Conservation (phyloP, 1,140 invertebrate genomes). For the Solenopsis fugax region DNA sequence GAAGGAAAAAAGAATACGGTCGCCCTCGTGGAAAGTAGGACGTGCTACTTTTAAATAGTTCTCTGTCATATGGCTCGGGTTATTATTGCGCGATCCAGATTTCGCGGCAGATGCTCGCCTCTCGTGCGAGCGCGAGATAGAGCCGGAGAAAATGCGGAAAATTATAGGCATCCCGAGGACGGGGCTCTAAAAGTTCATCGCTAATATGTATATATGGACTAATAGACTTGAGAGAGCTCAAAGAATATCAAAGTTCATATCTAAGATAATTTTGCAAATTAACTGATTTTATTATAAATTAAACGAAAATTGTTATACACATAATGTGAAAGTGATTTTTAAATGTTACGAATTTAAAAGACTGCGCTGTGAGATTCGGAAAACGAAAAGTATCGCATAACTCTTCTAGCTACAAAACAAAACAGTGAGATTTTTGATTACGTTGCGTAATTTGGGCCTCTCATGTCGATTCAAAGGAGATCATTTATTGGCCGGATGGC, state of each 20-base stretch:
- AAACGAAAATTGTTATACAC: not conserved
- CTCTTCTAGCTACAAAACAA: not conserved
- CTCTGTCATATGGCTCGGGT: conserved; percentile 78
- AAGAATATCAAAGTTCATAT: not conserved
- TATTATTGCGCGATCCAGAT: conserved; percentile 81
- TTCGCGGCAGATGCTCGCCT: conserved; percentile 38
- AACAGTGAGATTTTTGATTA: conserved; percentile 4
- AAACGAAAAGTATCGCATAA: not conserved
- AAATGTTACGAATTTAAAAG: not conserved
- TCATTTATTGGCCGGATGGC: conserved; percentile 66
- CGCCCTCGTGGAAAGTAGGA: conserved; percentile 54
- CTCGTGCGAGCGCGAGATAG: conserved; percentile 11
- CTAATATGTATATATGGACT: not conserved
- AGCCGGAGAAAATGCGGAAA: not conserved
- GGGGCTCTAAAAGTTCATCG: not conserved
- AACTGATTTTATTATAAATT: no score
- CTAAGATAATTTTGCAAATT: no score
- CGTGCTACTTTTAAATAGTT: conserved; percentile 77
- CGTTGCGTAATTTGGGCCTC: conserved; percentile 18
- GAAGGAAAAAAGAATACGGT: conserved; percentile 52
- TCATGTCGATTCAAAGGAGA: conserved; percentile 57
- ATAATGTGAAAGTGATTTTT: not conserved
- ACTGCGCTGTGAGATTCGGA: not conserved
- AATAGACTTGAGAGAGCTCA: not conserved
- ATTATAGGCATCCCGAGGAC: conserved; percentile 31